phyloP scores from a whole-genome alignment of 2,113 vertebrate genomes.

The Cephalopterus ornatus region DNA sequence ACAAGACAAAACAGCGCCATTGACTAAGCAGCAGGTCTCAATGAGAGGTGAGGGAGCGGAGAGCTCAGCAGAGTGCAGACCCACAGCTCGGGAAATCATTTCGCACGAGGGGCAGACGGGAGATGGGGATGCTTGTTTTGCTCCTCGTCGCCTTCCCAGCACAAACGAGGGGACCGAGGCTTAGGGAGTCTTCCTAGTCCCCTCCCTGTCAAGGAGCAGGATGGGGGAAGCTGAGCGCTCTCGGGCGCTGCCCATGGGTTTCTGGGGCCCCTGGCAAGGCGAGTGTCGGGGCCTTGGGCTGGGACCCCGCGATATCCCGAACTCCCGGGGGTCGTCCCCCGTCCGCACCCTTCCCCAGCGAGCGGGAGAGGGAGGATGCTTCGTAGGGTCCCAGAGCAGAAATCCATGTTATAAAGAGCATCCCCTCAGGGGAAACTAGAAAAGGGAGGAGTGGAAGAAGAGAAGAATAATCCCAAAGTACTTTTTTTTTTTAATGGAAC shows the following conservation, averaged over 20 bases:
- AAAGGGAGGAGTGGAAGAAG: not conserved
- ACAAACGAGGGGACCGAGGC: not conserved
- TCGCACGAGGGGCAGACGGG: rapidly evolving
- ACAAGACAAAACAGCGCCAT: not conserved
- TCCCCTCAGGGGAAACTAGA: not conserved
- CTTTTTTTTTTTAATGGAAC: not conserved
- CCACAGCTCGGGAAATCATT: not conserved
- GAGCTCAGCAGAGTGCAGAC: not conserved
- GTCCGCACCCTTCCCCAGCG: not conserved
- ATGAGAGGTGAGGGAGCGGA: not conserved
- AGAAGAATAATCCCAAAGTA: not conserved
- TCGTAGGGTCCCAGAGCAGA: not conserved
- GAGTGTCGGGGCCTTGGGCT: not conserved
- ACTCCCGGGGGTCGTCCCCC: not conserved
- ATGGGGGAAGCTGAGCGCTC: not conserved
- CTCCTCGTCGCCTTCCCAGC: not conserved
- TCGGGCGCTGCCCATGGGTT: not conserved
- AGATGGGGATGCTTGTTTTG: not conserved
- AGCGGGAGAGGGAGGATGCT: not conserved
- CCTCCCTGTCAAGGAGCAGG: not conserved
- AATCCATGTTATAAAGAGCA: not conserved
- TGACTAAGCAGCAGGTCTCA: not conserved
- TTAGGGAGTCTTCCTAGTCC: not conserved
- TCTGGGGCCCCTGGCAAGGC: not conserved
- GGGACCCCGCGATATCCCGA: not conserved